Conservation (phyloP, 2,797 vertebrate species). For the Tragopan temminckii region DNA sequence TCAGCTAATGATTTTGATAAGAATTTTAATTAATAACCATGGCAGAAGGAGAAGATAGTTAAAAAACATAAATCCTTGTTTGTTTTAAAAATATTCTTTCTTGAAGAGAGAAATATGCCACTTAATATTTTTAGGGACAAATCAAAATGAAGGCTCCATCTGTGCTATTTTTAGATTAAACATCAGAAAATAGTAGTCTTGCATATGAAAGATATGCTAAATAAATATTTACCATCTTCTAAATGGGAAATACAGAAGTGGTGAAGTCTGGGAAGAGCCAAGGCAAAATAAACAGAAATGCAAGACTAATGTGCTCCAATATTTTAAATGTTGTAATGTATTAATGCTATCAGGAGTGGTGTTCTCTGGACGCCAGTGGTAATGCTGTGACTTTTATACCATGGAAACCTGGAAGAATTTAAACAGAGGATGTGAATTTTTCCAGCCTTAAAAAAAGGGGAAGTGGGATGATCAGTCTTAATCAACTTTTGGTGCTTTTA, state of each 20-base stretch:
- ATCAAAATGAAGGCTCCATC: background rate
- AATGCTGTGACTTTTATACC: background rate
- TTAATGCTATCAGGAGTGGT: background rate
- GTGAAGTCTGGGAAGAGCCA: background rate
- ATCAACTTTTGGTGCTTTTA: background rate
- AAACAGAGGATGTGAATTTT: background rate
- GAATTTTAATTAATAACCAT: background rate
- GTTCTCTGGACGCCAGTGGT: background rate
- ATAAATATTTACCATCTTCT: background rate
- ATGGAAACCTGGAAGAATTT: background rate
- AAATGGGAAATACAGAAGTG: background rate
- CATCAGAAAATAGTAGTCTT: background rate
- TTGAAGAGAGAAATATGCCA: background rate
- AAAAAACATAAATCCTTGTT: fast-evolving
- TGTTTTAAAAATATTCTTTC: background rate
- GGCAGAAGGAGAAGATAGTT: background rate
- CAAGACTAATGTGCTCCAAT: background rate
- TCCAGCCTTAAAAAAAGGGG: background rate
- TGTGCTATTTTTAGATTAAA: background rate
- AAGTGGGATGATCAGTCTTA: background rate
- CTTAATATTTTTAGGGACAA: background rate
- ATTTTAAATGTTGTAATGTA: background rate
- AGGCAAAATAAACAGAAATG: background rate
- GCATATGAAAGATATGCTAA: background rate
- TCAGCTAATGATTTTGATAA: background rate